Percentiles rank a stretch among this genome's conserved stretches.
Evolutionary conservation across 2,113 vertebrate species (phyloP).

Genomic region (Channa maculata): DNA sequence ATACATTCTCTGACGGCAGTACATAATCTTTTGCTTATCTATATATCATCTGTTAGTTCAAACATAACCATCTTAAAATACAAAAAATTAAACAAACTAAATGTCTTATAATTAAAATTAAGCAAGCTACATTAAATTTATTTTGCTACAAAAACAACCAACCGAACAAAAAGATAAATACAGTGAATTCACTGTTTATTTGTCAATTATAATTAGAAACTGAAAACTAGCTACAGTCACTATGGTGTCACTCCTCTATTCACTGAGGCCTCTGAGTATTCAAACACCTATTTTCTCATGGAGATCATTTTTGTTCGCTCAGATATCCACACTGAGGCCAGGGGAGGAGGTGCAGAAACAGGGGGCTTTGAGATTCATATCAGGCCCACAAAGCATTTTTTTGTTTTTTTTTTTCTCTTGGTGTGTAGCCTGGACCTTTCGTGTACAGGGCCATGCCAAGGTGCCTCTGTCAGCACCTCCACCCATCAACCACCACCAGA

Average conservation of each 20-base stretch:
- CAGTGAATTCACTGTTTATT: not conserved
- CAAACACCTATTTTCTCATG: conserved; percentile 42
- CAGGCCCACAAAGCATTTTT: conserved; percentile 68
- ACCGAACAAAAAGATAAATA: not conserved
- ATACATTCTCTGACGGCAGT: too few species aligned
- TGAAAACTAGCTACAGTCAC: conserved; percentile 1
- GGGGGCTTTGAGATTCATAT: conserved; percentile 72
- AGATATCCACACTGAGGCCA: conserved; percentile 44
- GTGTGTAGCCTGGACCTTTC: conserved; percentile 57
- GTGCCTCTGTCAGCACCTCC: conserved; percentile 2
- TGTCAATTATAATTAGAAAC: conserved; percentile 7
- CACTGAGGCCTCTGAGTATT: conserved; percentile 12
- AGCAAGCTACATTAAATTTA: too few species aligned
- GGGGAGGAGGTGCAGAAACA: conserved; percentile 56
- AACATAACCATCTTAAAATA: not conserved
- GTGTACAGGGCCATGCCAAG: conserved; percentile 41
- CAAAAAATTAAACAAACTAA: too few species aligned
- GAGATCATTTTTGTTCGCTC: conserved; percentile 59
- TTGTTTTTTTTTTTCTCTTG: conserved; percentile 74
- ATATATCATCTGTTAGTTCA: not conserved
- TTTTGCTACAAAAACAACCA: not conserved
- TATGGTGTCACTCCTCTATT: conserved; percentile 1
- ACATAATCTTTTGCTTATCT: not conserved
- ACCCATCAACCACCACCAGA: not conserved
- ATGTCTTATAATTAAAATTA: too few species aligned